Conservation (phyloP, 2,113 vertebrate genomes). For the Odontophorus gujanensis region DNA sequence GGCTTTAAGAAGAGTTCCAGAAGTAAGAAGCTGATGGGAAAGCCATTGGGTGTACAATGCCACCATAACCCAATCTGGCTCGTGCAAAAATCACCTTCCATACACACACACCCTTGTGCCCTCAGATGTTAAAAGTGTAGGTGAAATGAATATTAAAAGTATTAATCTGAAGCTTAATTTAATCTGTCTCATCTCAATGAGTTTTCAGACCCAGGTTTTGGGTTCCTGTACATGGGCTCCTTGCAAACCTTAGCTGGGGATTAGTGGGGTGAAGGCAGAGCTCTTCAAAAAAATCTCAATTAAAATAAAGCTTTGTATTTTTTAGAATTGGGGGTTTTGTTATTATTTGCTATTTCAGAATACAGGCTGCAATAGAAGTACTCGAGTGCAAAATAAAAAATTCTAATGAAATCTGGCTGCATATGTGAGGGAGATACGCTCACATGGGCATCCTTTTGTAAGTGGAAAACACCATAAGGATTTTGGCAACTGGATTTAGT, state of each 20-base stretch:
- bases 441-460: not conserved
- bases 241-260: not conserved
- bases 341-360: not conserved
- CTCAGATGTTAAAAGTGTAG: not conserved
- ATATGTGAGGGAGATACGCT: not conserved
- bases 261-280: not conserved
- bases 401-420: not conserved
- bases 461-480: conserved; percentile 8
- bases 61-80: not conserved
- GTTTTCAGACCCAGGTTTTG: not conserved
- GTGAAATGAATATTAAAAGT: not conserved
- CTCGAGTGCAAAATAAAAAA: not conserved
- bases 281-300: not conserved
- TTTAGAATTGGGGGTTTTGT: not conserved
- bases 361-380: not conserved
- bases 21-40: not conserved
- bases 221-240: not conserved
- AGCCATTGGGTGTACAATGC: not conserved
- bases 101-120: not conserved
- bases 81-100: not conserved
- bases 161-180: not conserved
- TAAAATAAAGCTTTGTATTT: not conserved
- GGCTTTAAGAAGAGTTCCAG: not conserved
- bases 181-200: not conserved
- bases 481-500: conserved; percentile 19